These are phyloP conservation scores for Philhelius pedissequus DNA, from an alignment of 2,888 invertebrate genomes.

Conservation along the genomic window DNA sequence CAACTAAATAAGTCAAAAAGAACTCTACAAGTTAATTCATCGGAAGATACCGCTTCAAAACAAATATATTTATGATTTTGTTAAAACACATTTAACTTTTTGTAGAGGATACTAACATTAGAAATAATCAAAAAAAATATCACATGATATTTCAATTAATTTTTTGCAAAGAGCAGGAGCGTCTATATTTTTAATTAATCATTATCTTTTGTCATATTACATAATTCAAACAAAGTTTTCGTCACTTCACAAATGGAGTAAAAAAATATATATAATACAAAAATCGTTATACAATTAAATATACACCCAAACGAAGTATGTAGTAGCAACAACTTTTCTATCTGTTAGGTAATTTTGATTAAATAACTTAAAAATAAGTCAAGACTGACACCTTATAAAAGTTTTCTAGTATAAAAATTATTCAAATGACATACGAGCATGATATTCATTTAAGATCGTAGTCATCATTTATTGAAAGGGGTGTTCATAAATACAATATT, in stretches of 20 bases:
- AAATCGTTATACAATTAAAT: slow-evolving; percentile 27
- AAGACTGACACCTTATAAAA: neutral
- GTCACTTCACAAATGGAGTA: no score
- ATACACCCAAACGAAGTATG: neutral
- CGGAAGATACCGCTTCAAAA: no score
- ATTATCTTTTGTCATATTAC: neutral
- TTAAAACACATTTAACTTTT: no score
- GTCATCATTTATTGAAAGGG: no score
- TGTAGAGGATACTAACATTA: no score
- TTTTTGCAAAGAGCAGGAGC: neutral
- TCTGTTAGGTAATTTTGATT: slow-evolving; percentile 5
- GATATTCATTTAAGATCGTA: no score
- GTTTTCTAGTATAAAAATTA: neutral
- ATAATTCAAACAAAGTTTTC: neutral
- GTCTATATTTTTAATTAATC: neutral
- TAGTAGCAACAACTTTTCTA: neutral
- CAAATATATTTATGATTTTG: no score
- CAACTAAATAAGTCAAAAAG: no score
- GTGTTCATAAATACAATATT: no score
- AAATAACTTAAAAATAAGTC: neutral
- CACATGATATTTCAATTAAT: neutral
- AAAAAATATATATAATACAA: no score
- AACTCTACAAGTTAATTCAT: no score
- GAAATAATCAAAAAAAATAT: neutral
- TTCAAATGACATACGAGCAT: no score